phyloP scores from a whole-genome alignment of 37 sponge, comb jelly and placozoan genomes.

The Axinella damicornis region DNA sequence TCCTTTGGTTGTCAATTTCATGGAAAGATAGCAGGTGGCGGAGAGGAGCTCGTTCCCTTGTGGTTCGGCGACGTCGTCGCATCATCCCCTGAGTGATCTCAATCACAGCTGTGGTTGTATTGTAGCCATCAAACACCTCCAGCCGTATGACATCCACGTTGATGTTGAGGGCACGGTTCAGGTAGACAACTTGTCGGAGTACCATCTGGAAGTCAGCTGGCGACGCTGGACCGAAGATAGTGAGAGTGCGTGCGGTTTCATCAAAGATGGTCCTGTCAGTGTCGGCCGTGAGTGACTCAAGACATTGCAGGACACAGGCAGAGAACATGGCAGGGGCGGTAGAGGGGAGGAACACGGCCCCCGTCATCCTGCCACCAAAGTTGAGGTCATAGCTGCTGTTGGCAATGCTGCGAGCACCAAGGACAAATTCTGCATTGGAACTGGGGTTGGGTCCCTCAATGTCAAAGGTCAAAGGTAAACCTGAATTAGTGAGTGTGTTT shows the following conservation, averaged over 20 bases:
- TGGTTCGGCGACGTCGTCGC: neutral
- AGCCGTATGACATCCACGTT: slow-evolving; percentile 41
- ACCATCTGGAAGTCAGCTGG: slow-evolving; percentile 48
- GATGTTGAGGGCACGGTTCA: slow-evolving; percentile 45
- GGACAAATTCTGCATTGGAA: slow-evolving; percentile 29
- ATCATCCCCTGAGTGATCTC: slow-evolving; percentile 22
- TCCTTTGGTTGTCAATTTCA: neutral
- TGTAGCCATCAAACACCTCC: slow-evolving; percentile 48
- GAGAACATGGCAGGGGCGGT: slow-evolving; percentile 49
- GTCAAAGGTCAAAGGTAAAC: slow-evolving; percentile 54
- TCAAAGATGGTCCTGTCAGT: slow-evolving; percentile 50
- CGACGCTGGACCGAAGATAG: slow-evolving; percentile 35
- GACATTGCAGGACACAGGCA: slow-evolving; percentile 53
- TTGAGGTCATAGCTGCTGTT: slow-evolving; percentile 40
- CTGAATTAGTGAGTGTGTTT: slow-evolving; percentile 1
- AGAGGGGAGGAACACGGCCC: slow-evolving; percentile 27
- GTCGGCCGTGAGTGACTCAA: slow-evolving; percentile 47
- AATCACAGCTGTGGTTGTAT: slow-evolving; percentile 16
- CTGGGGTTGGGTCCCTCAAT: slow-evolving; percentile 48
- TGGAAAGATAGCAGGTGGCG: neutral
- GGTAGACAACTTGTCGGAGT: slow-evolving; percentile 51
- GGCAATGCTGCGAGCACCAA: slow-evolving; percentile 65
- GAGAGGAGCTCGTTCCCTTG: neutral
- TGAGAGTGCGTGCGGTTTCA: slow-evolving; percentile 34
- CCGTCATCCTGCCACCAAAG: slow-evolving; percentile 41